Evolutionary conservation across 2,113 vertebrate genomes (phyloP).

Genomic region (Todiramphus chloris): DNA sequence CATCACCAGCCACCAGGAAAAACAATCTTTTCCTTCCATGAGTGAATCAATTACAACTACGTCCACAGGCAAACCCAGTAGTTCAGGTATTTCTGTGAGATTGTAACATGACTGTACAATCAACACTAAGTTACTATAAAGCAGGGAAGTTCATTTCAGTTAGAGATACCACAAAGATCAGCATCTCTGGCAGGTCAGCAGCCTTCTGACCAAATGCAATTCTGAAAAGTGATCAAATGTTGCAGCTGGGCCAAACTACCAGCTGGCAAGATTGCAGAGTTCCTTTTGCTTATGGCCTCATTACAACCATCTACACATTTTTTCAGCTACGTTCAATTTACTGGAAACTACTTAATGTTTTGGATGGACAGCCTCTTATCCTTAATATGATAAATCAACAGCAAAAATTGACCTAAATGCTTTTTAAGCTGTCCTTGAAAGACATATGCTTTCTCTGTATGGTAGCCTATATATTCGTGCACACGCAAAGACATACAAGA

Average conservation of each 20-base stretch:
- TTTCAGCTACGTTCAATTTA: neutral
- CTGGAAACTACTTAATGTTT: neutral
- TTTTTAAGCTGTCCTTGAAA: neutral
- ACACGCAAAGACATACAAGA: conserved; percentile 18
- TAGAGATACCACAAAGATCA: neutral
- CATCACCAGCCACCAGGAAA: conserved; percentile 12
- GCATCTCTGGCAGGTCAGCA: conserved; percentile 8
- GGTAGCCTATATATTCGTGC: neutral
- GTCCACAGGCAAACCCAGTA: neutral
- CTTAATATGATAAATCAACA: neutral
- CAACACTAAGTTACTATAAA: neutral
- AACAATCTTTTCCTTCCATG: neutral
- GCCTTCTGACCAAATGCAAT: neutral
- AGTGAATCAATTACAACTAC: neutral
- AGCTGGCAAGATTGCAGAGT: neutral
- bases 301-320: neutral
- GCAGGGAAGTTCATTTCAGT: neutral
- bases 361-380: neutral
- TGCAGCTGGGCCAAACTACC: neutral
- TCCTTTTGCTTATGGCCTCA: neutral
- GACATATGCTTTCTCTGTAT: neutral
- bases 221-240: neutral
- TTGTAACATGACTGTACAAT: neutral
- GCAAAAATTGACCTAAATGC: neutral
- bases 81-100: neutral